Percentiles rank a stretch among this genome's conserved stretches.
phyloP scores from a whole-genome alignment of 2,797 vertebrate species.

The Liasis olivaceus region DNA sequence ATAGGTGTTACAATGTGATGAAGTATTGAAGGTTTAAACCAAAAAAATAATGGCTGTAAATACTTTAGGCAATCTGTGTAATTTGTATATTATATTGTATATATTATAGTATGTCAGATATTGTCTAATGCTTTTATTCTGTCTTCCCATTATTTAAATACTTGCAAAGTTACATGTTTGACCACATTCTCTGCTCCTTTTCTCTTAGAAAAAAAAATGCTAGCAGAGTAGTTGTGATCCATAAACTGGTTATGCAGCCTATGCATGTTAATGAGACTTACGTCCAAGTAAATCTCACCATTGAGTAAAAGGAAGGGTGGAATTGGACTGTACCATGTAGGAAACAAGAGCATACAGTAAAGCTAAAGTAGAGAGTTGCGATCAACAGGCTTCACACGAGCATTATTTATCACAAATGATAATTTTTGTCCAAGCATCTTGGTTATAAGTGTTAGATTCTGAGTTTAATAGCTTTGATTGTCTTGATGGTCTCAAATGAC shows the following conservation, averaged over 20 bases:
- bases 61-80: not conserved
- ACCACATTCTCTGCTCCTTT: not conserved
- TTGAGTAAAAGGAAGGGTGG: not conserved
- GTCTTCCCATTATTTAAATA: not conserved
- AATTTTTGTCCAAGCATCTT: not conserved
- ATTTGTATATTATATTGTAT: not conserved
- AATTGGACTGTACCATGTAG: not conserved
- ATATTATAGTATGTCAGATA: not conserved
- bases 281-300: not conserved
- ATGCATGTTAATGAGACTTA: not conserved
- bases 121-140: not conserved
- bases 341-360: not conserved
- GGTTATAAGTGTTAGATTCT: not conserved
- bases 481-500: not conserved
- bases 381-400: not conserved
- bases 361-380: too few species aligned
- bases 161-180: not conserved
- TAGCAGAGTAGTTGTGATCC: too few species aligned
- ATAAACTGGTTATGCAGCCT: not conserved
- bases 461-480: slow-evolving; percentile 7
- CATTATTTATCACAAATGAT: not conserved
- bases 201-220: not conserved
- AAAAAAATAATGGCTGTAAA: not conserved
- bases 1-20: not conserved
- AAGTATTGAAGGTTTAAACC: not conserved